phyloP scores from a whole-genome alignment of 2,888 invertebrate species.

The Sacculina carcini region DNA sequence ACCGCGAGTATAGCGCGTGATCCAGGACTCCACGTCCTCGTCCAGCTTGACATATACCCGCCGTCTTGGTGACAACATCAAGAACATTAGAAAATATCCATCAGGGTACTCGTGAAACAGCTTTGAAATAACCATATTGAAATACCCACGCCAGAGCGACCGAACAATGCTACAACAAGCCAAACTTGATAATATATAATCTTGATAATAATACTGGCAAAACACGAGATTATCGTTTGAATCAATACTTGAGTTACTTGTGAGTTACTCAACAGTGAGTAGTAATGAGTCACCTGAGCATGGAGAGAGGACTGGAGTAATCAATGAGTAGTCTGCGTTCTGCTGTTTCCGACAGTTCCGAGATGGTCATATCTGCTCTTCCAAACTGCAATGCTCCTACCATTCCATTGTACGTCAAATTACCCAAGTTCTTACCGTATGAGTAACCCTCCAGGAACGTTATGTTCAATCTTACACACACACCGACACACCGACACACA shows the following conservation, averaged over 20 bases:
- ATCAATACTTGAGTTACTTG: too few relatives aligned
- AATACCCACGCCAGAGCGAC: too few relatives aligned
- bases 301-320: constrained; percentile 9
- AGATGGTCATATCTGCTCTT: constrained; percentile 11
- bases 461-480: not conserved
- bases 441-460: not conserved
- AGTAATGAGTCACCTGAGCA: constrained; percentile 12
- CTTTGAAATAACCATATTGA: too few relatives aligned
- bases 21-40: not conserved
- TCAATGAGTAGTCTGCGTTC: constrained; percentile 9
- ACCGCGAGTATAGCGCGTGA: not conserved
- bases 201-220: too few relatives aligned
- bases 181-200: too few relatives aligned
- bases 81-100: too few relatives aligned
- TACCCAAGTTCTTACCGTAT: not conserved
- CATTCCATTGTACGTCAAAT: constrained; percentile 8
- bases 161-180: too few relatives aligned
- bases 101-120: too few relatives aligned
- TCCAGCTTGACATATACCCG: not conserved
- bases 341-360: constrained; percentile 11
- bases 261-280: too few relatives aligned
- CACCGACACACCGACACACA: too few relatives aligned
- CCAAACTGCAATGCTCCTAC: constrained; percentile 9
- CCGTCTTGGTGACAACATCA: not conserved
- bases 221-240: too few relatives aligned